Base-by-base conservation (phyloP, 2,113 vertebrate genomes). In the Dolichotis patagonum region DNA sequence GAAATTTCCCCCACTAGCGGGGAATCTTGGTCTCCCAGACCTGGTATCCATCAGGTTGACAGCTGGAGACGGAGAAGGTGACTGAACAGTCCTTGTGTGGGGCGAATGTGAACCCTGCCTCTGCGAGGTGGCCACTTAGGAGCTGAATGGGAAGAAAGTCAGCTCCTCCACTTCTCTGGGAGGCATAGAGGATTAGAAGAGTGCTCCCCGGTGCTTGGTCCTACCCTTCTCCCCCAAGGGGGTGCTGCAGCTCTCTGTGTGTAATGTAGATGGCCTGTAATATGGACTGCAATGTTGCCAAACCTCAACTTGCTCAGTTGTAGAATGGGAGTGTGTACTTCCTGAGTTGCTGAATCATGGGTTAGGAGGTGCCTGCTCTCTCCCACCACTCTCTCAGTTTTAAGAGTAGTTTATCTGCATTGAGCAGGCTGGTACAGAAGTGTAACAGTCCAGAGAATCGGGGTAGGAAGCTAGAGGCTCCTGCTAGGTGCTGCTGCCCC, bases 31-130 rank as follows among this genome's bases (percentile, higher is more conserved):
- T 83, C 38, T 17, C 32, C 35, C 32, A 81, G 78, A 46, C 54
- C 52, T 63, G 87, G 20, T 26, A 54, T 58, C 49, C 3, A 0
- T 60, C 26, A 24, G 14, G 16, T 17, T 0, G 26, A 24, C 41
- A 43, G 14, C 71, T 38, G 35, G 69, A 28, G 46, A 14, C 3
- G 8, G 35, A 56, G 20, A 30, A 71, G 43, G 43, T 0, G 0
- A 7, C 12, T 13, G 54, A 52, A 43, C 62, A 26, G 46, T 32
- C 24, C 7, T 63, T 30, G 0, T 0, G 1, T 19, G 3, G n/a
- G 49, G 16, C 1, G 4, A 10, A 49, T 11, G 30, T 52, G 77
- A 80, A 17, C 19, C 30, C 17, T 4, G 17, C 32, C 30, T 54
- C 77, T 54, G 17, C 20, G 77, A 75, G 87, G 54, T 32, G 49